phyloP scores from a whole-genome alignment of 2,888 invertebrate species.

The Rhingia campestris region DNA sequence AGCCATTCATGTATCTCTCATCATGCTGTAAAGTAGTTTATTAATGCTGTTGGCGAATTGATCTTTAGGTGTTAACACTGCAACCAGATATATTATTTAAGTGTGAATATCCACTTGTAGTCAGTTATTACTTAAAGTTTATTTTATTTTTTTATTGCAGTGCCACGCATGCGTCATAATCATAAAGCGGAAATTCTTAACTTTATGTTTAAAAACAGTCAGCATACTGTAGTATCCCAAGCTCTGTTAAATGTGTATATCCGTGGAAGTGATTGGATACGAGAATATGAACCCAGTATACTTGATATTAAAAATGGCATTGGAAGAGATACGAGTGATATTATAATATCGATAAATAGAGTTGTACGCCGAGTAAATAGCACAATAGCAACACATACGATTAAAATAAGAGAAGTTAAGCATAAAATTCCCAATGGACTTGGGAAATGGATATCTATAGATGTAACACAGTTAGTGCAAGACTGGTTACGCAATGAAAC shows the following conservation, averaged over 20 bases:
- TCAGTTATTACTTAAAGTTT: no score
- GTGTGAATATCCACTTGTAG: no score
- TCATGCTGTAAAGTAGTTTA: no score
- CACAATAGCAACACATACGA: constrained; percentile 78
- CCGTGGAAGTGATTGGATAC: constrained; percentile 81
- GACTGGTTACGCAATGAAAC: constrained; percentile 90
- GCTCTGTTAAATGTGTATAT: constrained; percentile 80
- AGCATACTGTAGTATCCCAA: constrained; percentile 78
- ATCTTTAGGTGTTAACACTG: no score
- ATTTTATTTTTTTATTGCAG: no score
- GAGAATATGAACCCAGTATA: constrained; percentile 77
- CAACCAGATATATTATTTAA: no score
- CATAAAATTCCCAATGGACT: constrained; percentile 79
- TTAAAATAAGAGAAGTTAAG: constrained; percentile 79
- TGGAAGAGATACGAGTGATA: constrained; percentile 70
- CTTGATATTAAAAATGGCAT: constrained; percentile 53
- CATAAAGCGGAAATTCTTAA: constrained; percentile 80
- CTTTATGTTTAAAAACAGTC: constrained; percentile 79
- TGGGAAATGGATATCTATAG: constrained; percentile 88
- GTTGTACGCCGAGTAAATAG: constrained; percentile 77
- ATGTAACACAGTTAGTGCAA: constrained; percentile 89
- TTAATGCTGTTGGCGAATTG: no score
- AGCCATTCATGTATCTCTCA: no score
- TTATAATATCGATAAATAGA: constrained; percentile 79
- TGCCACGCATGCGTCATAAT: constrained; percentile 79